phyloP scores from a whole-genome alignment of 2,888 invertebrate genomes.

The Synanthedon andrenaeformis region DNA sequence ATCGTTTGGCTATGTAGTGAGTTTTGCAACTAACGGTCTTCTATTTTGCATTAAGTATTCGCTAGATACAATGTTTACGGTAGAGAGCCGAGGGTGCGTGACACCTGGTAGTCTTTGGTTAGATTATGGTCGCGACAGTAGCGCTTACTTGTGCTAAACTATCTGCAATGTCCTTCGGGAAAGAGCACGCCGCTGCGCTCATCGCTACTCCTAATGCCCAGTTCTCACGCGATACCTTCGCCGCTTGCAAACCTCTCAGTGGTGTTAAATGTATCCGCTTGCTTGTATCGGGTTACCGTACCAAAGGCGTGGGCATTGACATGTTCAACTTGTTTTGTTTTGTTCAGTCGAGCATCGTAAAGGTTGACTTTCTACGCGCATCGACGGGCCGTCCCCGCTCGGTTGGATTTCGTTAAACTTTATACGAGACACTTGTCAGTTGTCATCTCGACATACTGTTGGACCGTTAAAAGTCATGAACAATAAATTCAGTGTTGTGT shows the following conservation, averaged over 20 bases:
- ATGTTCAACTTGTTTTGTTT: conserved; percentile 66
- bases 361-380: conserved; percentile 64
- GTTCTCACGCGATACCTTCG: conserved; percentile 26
- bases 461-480: conserved; percentile 7
- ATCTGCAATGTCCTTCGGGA: conserved; percentile 26
- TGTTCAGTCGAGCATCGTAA: conserved; percentile 57
- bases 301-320: conserved; percentile 69
- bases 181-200: conserved; percentile 29
- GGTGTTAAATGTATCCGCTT: conserved; percentile 66
- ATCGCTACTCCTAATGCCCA: conserved; percentile 38
- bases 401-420: conserved; percentile 51
- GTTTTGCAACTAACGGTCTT: too few relatives aligned
- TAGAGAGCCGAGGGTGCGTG: conserved; percentile 29
- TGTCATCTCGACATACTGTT: conserved; percentile 31
- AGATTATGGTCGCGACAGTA: conserved; percentile 35
- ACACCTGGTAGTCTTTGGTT: conserved; percentile 34
- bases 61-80: neutral
- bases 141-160: conserved; percentile 32
- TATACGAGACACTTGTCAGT: conserved; percentile 47
- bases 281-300: conserved; percentile 64
- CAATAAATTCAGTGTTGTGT: conserved; percentile 17
- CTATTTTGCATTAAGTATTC: too few relatives aligned
- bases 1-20: neutral
- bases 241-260: conserved; percentile 35
- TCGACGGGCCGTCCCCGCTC: conserved; percentile 44